Evolutionary conservation across 2,797 vertebrate species (phyloP), one percentile per base, ranked within the genome.

Genomic region (Pteropus rufus): DNA sequence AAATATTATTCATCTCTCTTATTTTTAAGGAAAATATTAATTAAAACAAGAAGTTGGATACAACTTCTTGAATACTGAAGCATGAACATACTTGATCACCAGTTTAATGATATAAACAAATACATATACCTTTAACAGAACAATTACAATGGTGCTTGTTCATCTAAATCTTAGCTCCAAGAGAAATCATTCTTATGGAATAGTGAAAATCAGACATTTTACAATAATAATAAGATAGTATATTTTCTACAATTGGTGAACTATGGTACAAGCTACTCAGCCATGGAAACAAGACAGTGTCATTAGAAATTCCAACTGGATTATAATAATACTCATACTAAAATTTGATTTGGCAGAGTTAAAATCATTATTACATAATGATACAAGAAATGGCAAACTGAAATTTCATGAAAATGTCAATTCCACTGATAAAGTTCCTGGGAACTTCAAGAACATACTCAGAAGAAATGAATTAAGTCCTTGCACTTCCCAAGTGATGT

Each of bases 281-380:
- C 98, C 98, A 98, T 98, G 98, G 98, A 99, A 99, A 98, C 98
- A 99, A 99, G 98, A 98, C 44, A 97, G 81, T 91, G n/a, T 91
- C 41, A 65, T 86, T 77, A 93, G 60, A 95, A 96, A 95, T 97
- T 95, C 41, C 36, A 95, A 64, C 69, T 90, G 7, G 58, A 90
- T 10, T 0, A 67, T 62, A 96, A 72, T 83, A 93, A 82, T 41
- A 19, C 89, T 89, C 31, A 70, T 8, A 84, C 56, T 97, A 91
- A 92, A 93, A 58, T 93, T 93, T 64, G 70, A 26, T 67, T 97
- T 97, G 96, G 15, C 18, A 93, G 91, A 90, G 23, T 84, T 93
- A 82, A 96, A 97, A 93, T 85, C 34, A 88, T 62, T 89, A 91
- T 69, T 52, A 56, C 15, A 96, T 70, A 90, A 64, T 58, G 8